These are phyloP conservation scores for Phyto melanocephala DNA, from an alignment of 2,888 invertebrate genomes.

Conservation along the genomic window DNA sequence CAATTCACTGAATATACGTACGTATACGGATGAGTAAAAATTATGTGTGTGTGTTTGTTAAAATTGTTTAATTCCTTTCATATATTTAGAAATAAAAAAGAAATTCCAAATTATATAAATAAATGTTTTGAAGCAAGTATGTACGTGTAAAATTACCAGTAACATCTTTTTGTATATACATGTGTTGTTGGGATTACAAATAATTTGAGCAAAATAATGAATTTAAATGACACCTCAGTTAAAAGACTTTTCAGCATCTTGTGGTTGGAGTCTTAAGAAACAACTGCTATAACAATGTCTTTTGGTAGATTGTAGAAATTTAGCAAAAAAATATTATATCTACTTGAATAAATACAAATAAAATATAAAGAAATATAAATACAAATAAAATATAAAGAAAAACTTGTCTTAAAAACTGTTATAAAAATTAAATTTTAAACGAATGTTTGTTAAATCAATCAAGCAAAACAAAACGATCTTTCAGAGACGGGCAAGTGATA, in stretches of 20 bases:
- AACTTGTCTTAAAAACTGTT: too few species aligned
- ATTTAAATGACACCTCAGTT: not conserved
- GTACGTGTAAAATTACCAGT: not conserved
- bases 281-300: too few species aligned
- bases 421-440: too few species aligned
- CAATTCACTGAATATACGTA: constrained; percentile 2
- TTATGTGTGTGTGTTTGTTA: not conserved
- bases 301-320: not conserved
- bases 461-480: too few species aligned
- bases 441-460: too few species aligned
- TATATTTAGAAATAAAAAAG: constrained; percentile 60
- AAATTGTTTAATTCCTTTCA: constrained; percentile 41
- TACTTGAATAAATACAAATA: constrained; percentile 33
- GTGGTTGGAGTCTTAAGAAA: not conserved
- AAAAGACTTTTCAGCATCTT: not conserved
- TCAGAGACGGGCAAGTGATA: too few species aligned
- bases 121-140: not conserved
- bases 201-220: not conserved
- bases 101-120: constrained; percentile 54
- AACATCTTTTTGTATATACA: not conserved
- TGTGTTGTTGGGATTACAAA: too few species aligned
- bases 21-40: not conserved
- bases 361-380: not conserved
- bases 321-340: constrained; percentile 22
- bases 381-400: too few species aligned